Evolutionary conservation across 2,888 invertebrate species (phyloP).

Genomic region (Marasmarcha lunaedactyla): DNA sequence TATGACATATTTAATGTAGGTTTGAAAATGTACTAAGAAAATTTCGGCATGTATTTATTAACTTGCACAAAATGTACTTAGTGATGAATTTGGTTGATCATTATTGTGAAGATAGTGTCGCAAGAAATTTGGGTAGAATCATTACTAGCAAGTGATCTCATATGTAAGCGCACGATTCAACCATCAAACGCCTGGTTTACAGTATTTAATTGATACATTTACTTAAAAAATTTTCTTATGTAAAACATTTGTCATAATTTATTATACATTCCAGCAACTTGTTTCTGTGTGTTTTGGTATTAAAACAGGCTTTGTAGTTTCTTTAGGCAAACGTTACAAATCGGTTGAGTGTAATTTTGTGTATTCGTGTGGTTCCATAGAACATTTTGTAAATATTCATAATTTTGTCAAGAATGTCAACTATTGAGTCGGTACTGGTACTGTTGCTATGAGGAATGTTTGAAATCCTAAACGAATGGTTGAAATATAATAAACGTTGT

Average conservation of each 20-base stretch:
- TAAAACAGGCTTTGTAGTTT: conserved; percentile 34
- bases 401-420: conserved; percentile 1
- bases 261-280: conserved; percentile 56
- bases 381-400: conserved; percentile 16
- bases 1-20: too few relatives aligned
- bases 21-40: not conserved
- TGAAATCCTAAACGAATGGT: conserved; percentile 32
- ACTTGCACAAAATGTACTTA: conserved; percentile 68
- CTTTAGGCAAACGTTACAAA: conserved; percentile 41
- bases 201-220: conserved; percentile 32
- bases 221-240: conserved; percentile 26
- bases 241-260: conserved; percentile 32
- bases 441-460: not conserved
- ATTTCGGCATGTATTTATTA: conserved; percentile 50
- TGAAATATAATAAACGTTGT: conserved; percentile 24
- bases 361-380: conserved; percentile 39
- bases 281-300: conserved; percentile 49
- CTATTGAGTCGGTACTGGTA: not conserved
- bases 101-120: not conserved
- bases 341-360: conserved; percentile 43
- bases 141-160: conserved; percentile 56
- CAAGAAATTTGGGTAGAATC: not conserved
- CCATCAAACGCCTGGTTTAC: conserved; percentile 19
- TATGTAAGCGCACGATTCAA: conserved; percentile 36
- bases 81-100: conserved; percentile 16